phyloP scores from a whole-genome alignment of 2,888 invertebrate species.

The Polydrusus tereticollis region DNA sequence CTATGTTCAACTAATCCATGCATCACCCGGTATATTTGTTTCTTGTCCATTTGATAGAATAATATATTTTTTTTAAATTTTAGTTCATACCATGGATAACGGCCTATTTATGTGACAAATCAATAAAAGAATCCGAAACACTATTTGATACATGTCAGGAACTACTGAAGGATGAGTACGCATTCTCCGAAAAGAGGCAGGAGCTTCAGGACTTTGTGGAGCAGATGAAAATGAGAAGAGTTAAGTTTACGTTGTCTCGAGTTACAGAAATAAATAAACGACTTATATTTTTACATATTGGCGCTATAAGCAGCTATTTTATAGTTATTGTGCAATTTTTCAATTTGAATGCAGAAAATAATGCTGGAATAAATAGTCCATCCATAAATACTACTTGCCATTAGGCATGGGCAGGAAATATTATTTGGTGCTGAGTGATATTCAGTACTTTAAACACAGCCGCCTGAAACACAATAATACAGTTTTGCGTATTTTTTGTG shows the following conservation, averaged over 20 bases:
- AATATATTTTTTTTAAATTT: not conserved
- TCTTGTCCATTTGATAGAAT: not conserved
- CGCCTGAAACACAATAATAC: no score
- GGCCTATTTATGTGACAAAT: constrained; percentile 1
- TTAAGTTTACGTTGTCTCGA: not conserved
- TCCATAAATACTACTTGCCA: no score
- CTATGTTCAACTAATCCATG: no score
- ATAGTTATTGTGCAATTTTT: constrained; percentile 4
- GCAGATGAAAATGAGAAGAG: not conserved
- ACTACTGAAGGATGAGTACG: not conserved
- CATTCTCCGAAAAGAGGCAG: constrained; percentile 4
- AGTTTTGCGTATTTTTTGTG: no score
- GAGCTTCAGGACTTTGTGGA: constrained; percentile 8
- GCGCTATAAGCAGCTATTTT: constrained; percentile 5
- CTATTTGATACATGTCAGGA: not conserved
- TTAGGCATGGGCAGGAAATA: no score
- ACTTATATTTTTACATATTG: constrained; percentile 1
- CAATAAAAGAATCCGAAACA: not conserved
- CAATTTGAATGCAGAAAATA: not conserved
- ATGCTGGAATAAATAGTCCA: no score
- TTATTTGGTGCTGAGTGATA: no score
- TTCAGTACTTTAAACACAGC: no score
- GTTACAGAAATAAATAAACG: not conserved
- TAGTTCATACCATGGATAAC: constrained; percentile 1
- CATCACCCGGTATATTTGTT: no score